Base-by-base conservation (phyloP, 2,888 invertebrate genomes). In the Pherbina coryleti region DNA sequence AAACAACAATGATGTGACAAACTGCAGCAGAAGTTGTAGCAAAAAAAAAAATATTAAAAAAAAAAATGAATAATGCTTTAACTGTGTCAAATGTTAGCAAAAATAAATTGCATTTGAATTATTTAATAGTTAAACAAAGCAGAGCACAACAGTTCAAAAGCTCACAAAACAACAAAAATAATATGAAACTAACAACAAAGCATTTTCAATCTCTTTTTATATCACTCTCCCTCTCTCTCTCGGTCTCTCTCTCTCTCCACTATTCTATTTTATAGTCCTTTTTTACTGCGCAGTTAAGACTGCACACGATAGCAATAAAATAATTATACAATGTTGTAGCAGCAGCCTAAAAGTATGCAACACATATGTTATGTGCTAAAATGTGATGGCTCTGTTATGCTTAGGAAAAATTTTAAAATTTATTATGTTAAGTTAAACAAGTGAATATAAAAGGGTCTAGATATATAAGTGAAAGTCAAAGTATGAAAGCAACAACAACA, bases 31-130 rank as follows among this genome's bases (percentile, higher is more conserved):
- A 67, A 37, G 7, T 34, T 49, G 11, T 17, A 44, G 14, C 34
- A 37, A 19, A 66, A 11, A 14, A 75, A 76, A 69, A 60, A 69
- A 76, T 28, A 49, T 28, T 7, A 8, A 28, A 44, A 60, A 60
- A 60, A 1, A 76, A 75, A 78, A 78, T 31, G 31, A 9, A 62
- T 72, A 71, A 76, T 31, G 72, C 60, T 78, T 67, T 69, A 67
- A 79, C 75, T 79, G 79, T 79, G 79, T 71, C 77, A 75, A 71
- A 77, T 64, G 28, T 25, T 72, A 62, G 60, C 51, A 77, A 79
- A 72, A 66, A 53, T 72, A 79, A 81, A 81, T 82, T 82, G 78
- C 79, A 81, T 80, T 79, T 82, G 77, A 82, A 82, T 81, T 79
- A 81, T 83, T 80, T 72, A 80, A 78, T 66, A 79, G 49, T 64